phyloP scores from a whole-genome alignment of 2,797 vertebrate genomes.

The Zalophus californianus region DNA sequence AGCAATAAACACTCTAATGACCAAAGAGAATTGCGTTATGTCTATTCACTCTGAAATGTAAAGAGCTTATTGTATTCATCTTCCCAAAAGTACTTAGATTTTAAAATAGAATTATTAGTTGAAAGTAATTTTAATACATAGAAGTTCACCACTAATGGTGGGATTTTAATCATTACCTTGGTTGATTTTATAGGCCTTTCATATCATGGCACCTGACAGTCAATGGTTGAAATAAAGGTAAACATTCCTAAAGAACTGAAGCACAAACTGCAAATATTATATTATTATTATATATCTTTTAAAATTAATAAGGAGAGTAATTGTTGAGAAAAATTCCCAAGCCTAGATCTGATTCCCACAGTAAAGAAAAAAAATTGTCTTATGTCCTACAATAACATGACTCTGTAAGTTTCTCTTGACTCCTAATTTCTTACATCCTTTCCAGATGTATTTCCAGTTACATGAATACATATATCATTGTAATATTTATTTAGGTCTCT shows the following conservation, averaged over 20 bases:
- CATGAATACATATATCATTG: background rate
- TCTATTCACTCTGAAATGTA: background rate
- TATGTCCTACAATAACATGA: background rate
- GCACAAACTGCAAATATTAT: background rate
- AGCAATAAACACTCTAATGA: background rate
- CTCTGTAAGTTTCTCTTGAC: background rate
- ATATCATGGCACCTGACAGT: background rate
- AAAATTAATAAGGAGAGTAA: background rate
- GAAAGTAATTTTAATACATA: background rate
- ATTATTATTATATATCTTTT: background rate
- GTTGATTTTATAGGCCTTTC: background rate
- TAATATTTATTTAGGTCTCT: background rate
- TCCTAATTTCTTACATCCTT: background rate
- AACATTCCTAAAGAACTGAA: background rate
- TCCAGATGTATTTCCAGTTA: background rate
- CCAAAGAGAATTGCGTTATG: background rate
- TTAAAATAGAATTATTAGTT: background rate
- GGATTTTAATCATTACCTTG: background rate
- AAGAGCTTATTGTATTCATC: background rate
- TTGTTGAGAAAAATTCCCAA: background rate
- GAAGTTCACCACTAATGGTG: background rate
- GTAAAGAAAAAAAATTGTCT: background rate
- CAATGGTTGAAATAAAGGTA: background rate
- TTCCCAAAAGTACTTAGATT: background rate
- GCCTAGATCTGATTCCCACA: background rate